phyloP scores from a whole-genome alignment of 2,888 invertebrate species.

The Harpalus rubripes region DNA sequence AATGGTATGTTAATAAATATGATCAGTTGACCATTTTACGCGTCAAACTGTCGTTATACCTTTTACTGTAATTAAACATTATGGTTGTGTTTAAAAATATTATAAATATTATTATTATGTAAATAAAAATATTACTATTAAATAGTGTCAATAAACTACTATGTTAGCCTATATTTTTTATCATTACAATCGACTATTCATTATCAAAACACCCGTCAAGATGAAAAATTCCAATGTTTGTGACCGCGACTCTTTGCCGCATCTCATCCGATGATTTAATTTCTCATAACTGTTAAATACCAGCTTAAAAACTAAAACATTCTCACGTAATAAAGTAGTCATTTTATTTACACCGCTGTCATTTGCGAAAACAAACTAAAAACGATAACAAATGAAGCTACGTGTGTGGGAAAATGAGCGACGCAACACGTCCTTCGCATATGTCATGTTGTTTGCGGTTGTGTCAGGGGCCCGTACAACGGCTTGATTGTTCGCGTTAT shows the following conservation, averaged over 20 bases:
- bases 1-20: constrained; percentile 68
- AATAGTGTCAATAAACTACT: constrained; percentile 62
- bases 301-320: constrained; percentile 29
- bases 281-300: constrained; percentile 24
- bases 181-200: constrained; percentile 21
- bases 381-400: constrained; percentile 32
- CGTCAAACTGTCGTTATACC: constrained; percentile 69
- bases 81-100: constrained; percentile 74
- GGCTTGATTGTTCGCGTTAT: constrained; percentile 31
- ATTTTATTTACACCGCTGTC: constrained; percentile 37
- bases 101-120: constrained; percentile 67
- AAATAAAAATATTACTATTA: constrained; percentile 65
- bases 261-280: not conserved
- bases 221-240: constrained; percentile 17
- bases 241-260: not conserved
- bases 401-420: constrained; percentile 2
- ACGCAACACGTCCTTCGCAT: constrained; percentile 38
- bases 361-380: constrained; percentile 29
- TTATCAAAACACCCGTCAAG: constrained; percentile 10
- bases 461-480: constrained; percentile 18
- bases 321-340: constrained; percentile 40
- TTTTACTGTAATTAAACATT: constrained; percentile 70
- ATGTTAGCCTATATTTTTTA: constrained; percentile 52
- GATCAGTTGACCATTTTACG: constrained; percentile 65
- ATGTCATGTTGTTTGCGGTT: constrained; percentile 46